Evolutionary conservation across 2,888 invertebrate genomes (phyloP).

Genomic region (Xestobium rufovillosum): DNA sequence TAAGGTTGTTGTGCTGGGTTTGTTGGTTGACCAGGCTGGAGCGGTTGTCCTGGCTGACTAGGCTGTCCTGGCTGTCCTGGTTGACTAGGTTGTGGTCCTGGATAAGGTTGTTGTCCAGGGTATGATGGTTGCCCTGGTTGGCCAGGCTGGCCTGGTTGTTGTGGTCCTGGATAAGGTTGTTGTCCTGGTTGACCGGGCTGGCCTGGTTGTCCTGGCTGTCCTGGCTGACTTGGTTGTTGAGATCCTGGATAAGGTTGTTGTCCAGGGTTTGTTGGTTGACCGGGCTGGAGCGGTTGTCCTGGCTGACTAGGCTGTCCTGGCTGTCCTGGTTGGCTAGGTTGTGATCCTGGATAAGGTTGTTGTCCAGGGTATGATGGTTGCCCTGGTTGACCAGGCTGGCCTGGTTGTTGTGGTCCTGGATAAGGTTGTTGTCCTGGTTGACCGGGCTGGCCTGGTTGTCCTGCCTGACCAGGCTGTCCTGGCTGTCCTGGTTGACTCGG

Average conservation of each 20-base stretch:
- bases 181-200: conserved; percentile 18
- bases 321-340: conserved; percentile 15
- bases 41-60: conserved; percentile 25
- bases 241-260: too few species aligned
- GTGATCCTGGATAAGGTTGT: conserved; percentile 10
- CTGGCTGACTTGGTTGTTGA: too few species aligned
- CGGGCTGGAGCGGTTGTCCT: conserved; percentile 12
- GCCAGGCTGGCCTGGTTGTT: conserved; percentile 15
- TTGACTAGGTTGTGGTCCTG: conserved; percentile 39
- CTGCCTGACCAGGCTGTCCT: conserved; percentile 10
- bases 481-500: conserved; percentile 13
- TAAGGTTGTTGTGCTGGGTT: conserved; percentile 15
- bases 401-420: conserved; percentile 12
- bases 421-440: conserved; percentile 21
- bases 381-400: conserved; percentile 15
- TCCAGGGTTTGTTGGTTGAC: conserved; percentile 18
- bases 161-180: conserved; percentile 10
- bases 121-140: conserved; percentile 15
- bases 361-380: conserved; percentile 12
- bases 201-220: conserved; percentile 16
- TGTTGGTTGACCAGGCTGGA: conserved; percentile 40
- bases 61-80: conserved; percentile 21
- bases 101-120: conserved; percentile 45
- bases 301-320: conserved; percentile 14
- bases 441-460: conserved; percentile 26